A percentile compares a stretch with the other conserved stretches of the same genome.
Conservation (phyloP, 2,888 invertebrate species). For the Spodoptera littoralis region DNA sequence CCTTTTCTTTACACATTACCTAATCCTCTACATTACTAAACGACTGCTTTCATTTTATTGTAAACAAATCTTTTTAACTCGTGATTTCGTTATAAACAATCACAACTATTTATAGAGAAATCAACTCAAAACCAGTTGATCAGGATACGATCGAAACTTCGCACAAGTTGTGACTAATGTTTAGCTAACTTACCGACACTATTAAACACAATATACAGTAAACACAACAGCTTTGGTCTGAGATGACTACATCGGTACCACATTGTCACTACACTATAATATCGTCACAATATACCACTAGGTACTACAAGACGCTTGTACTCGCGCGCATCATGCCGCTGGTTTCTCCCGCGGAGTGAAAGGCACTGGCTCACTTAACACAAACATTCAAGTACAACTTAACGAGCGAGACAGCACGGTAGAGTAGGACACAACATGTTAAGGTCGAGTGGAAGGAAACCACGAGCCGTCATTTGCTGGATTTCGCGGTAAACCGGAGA, state of each 20-base stretch:
- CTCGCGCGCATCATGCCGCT: constrained; percentile 36
- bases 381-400: constrained; percentile 64
- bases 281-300: constrained; percentile 49
- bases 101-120: constrained; percentile 37
- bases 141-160: constrained; percentile 18
- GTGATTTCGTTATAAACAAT: constrained; percentile 1
- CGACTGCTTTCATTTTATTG: too few relatives aligned
- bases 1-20: too few relatives aligned
- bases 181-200: constrained; percentile 45
- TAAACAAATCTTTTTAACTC: too few relatives aligned
- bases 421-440: constrained; percentile 62
- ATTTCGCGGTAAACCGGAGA: constrained; percentile 30
- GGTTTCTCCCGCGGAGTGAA: constrained; percentile 73
- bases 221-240: constrained; percentile 78
- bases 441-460: constrained; percentile 45
- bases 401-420: constrained; percentile 63
- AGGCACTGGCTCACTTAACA: constrained; percentile 67
- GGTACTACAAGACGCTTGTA: constrained; percentile 3
- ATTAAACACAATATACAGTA: constrained; percentile 65
- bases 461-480: constrained; percentile 21
- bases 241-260: constrained; percentile 68
- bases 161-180: neutral
- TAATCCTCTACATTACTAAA: too few relatives aligned
- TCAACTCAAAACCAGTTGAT: constrained; percentile 26
- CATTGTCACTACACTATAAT: constrained; percentile 60